Percentiles rank a stretch among this genome's conserved stretches.
Evolutionary conservation across 2,113 vertebrate species (phyloP).

Genomic region (Oreochromis aureus): DNA sequence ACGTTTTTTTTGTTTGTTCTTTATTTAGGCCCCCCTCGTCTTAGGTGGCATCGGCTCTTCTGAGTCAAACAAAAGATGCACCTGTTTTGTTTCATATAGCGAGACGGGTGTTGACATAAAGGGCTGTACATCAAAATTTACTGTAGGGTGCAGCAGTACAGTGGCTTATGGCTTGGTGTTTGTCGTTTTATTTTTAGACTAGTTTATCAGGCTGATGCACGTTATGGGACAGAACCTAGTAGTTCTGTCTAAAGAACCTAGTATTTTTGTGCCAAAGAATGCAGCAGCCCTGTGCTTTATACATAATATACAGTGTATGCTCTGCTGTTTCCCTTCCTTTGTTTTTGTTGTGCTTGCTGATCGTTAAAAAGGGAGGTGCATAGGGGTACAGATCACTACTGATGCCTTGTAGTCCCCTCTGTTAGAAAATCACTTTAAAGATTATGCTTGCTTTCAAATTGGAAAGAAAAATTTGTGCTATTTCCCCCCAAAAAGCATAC

Average conservation of each 20-base stretch:
- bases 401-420: not conserved
- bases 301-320: not conserved
- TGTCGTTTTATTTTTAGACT: not conserved
- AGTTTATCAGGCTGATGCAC: not conserved
- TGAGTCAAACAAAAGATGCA: slow-evolving; percentile 55
- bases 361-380: not conserved
- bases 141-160: not conserved
- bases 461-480: not conserved
- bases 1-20: not conserved
- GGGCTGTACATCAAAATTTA: slow-evolving; percentile 6
- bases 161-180: not conserved
- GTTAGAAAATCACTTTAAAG: not conserved
- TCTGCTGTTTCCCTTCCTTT: not conserved
- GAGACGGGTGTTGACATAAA: slow-evolving; percentile 10
- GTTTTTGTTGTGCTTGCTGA: slow-evolving; percentile 21
- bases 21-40: not conserved
- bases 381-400: not conserved
- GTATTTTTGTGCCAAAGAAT: not conserved
- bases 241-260: not conserved
- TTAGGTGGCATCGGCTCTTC: not conserved
- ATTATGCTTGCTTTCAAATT: not conserved
- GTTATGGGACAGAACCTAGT: not conserved
- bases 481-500: not conserved
- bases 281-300: not conserved
- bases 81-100: slow-evolving; percentile 45